Evolutionary conservation across 2,797 vertebrate species (phyloP).

Genomic region (Eremophila alpestris): DNA sequence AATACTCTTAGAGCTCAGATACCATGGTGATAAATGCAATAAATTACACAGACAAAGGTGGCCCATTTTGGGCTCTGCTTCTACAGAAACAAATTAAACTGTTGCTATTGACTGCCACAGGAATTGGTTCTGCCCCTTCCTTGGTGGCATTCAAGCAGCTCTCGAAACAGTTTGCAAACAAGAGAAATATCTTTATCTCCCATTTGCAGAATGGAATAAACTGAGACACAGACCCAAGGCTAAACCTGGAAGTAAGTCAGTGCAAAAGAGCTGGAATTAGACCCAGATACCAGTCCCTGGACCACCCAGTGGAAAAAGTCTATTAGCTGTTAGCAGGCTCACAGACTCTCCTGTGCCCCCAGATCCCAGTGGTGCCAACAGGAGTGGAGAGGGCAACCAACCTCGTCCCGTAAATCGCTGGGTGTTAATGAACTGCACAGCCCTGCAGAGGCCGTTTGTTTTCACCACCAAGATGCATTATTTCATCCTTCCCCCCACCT

Average conservation of each 20-base stretch:
- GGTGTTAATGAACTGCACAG: conserved; percentile 37
- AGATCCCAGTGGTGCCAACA: neutral
- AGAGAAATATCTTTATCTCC: neutral
- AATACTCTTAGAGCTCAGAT: conserved; percentile 8
- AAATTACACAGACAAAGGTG: conserved; percentile 48
- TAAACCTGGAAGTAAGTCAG: neutral
- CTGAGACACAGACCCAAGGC: rapidly evolving
- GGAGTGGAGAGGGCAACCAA: neutral
- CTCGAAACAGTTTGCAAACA: neutral
- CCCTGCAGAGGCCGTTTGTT: conserved; percentile 47
- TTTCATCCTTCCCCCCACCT: conserved; percentile 26
- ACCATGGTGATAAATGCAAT: conserved; percentile 53
- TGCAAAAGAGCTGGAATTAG: neutral
- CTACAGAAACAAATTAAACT: neutral
- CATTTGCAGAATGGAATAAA: neutral
- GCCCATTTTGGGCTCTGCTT: neutral
- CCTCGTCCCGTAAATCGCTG: rapidly evolving
- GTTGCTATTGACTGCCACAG: neutral
- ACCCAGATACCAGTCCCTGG: neutral
- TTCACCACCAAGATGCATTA: conserved; percentile 54
- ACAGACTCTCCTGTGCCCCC: neutral
- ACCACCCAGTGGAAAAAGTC: conserved; percentile 35
- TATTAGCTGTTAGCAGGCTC: neutral
- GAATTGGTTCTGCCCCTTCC: conserved; percentile 6
- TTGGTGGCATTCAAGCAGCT: neutral